Evolutionary conservation across 2,797 vertebrate genomes (phyloP).

Genomic region (Molossus alvarezi): DNA sequence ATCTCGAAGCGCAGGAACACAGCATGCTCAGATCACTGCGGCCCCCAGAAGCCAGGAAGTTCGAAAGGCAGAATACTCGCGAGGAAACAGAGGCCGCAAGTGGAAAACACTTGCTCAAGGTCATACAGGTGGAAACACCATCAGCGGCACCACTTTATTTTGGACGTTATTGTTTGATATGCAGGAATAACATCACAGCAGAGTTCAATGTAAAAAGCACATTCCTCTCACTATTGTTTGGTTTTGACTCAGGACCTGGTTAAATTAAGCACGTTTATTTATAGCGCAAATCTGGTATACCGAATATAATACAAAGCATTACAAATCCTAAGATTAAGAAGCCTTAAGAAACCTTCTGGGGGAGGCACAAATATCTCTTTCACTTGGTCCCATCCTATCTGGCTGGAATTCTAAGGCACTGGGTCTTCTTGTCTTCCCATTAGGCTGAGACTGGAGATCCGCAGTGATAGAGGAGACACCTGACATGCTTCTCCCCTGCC

Average conservation of each 20-base stretch:
- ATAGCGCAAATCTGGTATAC: background rate
- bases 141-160: background rate
- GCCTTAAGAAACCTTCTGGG: background rate
- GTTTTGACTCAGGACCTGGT: background rate
- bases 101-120: background rate
- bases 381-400: background rate
- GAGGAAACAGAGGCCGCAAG: background rate
- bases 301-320: constrained; percentile 6
- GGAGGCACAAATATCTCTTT: background rate
- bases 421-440: background rate
- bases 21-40: background rate
- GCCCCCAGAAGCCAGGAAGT: background rate
- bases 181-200: background rate
- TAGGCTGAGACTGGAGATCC: background rate
- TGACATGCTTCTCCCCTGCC: background rate
- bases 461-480: background rate
- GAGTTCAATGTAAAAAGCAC: background rate
- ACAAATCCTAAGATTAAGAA: constrained; percentile 18
- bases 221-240: background rate
- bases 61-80: constrained; percentile 1
- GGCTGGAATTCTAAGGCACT: background rate
- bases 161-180: background rate
- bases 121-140: background rate
- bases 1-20: background rate
- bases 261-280: constrained; percentile 31